Base-by-base conservation (phyloP, 1,140 invertebrate genomes). In the Pemphigus obesinymphae region DNA sequence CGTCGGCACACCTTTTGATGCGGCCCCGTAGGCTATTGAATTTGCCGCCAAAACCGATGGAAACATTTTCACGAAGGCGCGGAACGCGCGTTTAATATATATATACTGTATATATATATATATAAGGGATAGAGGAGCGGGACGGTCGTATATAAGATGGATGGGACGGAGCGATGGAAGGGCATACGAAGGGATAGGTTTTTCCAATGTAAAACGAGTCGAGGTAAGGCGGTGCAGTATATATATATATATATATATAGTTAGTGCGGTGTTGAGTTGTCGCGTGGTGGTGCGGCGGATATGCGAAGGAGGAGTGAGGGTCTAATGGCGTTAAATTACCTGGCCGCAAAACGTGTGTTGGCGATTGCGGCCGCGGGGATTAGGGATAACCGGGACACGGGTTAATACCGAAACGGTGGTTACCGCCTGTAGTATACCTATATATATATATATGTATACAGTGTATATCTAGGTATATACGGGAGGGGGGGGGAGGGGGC, bases 261-360 rank as follows among this genome's bases (percentile, higher is more conserved):
- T 11, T n/a, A n/a, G 43, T 45, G 13, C 43, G 43, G 43, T 45
- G 43, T 45, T 45, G 43, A 6, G 43, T 45, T 40, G 37, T 5
- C 10, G 20, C n/a, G 31, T n/a, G 31, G 31, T 20, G 7, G 17
- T 34, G 20, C 4, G 63, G 10, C 10, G 31, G 15, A 29, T 17
- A 17, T 6, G 13, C 34, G 6, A 10, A 0, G 1, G 10, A 3
- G 20, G n/a, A 10, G 48, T n/a, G 29, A 37, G 29, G 75, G 75
- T 17, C n/a, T 58, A 58, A 78, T 58, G 75, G 75, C 75, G 50
- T 78, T 58, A 78, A 78, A 78, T 78, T 78, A 78, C 53, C 75
- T 78, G 75, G 53, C 34, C 50, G 53, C 75, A 78, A 78, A 78
- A 55, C 50, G 75, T 26, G 75, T 34, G 29, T 50, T 55, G 48